Conservation (phyloP, 2,888 invertebrate species). For the Machimus rusticus region DNA sequence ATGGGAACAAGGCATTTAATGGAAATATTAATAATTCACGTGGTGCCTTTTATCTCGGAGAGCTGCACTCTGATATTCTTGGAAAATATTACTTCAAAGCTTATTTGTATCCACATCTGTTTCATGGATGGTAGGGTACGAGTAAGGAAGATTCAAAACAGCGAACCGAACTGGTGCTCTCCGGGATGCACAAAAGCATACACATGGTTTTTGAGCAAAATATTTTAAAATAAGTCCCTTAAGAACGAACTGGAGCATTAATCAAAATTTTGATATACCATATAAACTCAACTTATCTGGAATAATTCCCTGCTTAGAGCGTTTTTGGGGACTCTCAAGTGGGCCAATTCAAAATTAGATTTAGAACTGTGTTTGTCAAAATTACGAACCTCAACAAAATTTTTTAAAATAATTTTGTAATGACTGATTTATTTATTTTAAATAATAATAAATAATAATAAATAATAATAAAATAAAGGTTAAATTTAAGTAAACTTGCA, state of each 20-base stretch:
- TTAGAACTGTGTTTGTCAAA: no score
- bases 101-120: neutral
- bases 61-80: neutral
- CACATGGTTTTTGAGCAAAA: neutral
- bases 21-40: neutral
- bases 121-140: neutral
- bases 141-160: neutral
- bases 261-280: neutral
- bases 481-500: no score
- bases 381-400: no score
- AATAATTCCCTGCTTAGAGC: neutral
- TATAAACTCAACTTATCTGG: neutral
- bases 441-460: no score
- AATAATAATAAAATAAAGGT: no score
- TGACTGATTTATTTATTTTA: no score
- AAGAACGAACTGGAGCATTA: neutral
- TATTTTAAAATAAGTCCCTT: neutral
- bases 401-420: no score
- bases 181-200: neutral
- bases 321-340: no score
- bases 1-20: neutral
- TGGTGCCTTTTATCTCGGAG: neutral
- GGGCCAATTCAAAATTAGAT: no score
- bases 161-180: neutral
- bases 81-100: neutral